phyloP scores from a whole-genome alignment of 2,797 vertebrate genomes.

The Loris lydekkerianus region DNA sequence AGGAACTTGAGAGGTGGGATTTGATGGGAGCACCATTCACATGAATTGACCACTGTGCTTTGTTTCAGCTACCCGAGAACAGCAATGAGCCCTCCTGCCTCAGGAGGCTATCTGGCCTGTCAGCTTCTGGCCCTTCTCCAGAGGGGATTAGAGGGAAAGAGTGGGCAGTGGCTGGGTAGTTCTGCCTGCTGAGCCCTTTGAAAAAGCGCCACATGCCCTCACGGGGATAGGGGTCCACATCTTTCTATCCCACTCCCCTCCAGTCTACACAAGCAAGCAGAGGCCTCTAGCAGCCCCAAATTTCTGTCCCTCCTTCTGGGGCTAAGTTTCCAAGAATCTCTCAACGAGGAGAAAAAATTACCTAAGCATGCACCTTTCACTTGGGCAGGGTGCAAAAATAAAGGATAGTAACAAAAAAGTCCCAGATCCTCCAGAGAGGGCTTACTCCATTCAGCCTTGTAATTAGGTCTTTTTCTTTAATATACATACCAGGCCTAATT shows the following conservation, averaged over 20 bases:
- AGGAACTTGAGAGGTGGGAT: neutral
- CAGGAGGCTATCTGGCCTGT: slow-evolving; percentile 78
- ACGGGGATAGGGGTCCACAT: neutral
- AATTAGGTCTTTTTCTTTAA: neutral
- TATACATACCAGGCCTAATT: neutral
- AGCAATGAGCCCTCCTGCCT: slow-evolving; percentile 73
- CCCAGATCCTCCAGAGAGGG: neutral
- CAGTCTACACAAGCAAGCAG: neutral
- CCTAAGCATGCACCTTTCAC: neutral
- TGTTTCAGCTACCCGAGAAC: slow-evolving; percentile 46
- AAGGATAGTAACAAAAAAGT: neutral
- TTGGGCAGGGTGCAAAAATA: neutral
- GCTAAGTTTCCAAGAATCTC: neutral
- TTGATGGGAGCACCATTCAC: neutral
- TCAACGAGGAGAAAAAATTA: neutral
- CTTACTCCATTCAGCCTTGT: neutral
- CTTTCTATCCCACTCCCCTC: neutral
- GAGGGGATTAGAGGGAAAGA: slow-evolving; percentile 60
- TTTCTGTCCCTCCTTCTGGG: neutral
- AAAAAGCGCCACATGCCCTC: slow-evolving; percentile 54
- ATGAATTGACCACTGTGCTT: neutral
- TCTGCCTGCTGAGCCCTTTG: neutral
- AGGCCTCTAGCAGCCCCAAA: neutral
- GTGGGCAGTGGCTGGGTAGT: neutral
- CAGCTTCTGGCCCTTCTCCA: slow-evolving; percentile 82